phyloP scores from a whole-genome alignment of 2,888 invertebrate genomes.

The Troilus luridus region DNA sequence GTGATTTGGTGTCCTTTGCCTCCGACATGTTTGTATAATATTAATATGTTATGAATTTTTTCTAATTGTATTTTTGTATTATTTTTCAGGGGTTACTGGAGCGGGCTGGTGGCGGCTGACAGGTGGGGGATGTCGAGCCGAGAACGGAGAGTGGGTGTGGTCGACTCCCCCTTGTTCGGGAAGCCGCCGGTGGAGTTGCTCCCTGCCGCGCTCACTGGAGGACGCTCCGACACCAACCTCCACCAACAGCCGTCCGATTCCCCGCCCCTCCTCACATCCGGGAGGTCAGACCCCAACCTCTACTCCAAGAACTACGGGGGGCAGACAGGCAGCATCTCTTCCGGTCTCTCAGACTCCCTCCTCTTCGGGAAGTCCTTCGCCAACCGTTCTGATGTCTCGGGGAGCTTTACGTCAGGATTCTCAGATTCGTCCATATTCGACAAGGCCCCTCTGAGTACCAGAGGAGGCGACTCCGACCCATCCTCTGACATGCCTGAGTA shows the following conservation, averaged over 20 bases:
- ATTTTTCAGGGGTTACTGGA: slow-evolving; percentile 63
- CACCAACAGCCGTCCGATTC: slow-evolving; percentile 67
- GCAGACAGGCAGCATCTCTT: not conserved
- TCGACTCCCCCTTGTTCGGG: slow-evolving; percentile 64
- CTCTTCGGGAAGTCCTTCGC: slow-evolving; percentile 29
- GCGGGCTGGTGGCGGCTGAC: slow-evolving; percentile 62
- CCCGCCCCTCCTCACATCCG: slow-evolving; percentile 66
- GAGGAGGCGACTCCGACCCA: not conserved
- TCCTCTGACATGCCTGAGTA: not conserved
- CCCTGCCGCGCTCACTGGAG: slow-evolving; percentile 47
- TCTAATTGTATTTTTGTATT: not conserved
- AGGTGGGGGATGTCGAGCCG: slow-evolving; percentile 70
- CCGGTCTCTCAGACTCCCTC: slow-evolving; percentile 30
- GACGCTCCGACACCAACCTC: slow-evolving; percentile 60
- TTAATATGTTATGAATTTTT: not conserved
- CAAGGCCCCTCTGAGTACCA: slow-evolving; percentile 14
- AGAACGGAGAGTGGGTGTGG: slow-evolving; percentile 73
- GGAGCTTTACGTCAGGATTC: slow-evolving; percentile 8
- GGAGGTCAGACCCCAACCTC: slow-evolving; percentile 40
- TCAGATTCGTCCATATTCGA: slow-evolving; percentile 14
- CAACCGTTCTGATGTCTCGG: not conserved
- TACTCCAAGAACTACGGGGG: slow-evolving; percentile 9
- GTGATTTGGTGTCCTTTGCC: too few species aligned
- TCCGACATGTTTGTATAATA: too few species aligned
- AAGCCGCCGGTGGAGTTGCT: slow-evolving; percentile 56